Evolutionary conservation across 2,113 vertebrate genomes (phyloP).

Genomic region (Perccottus glenii): DNA sequence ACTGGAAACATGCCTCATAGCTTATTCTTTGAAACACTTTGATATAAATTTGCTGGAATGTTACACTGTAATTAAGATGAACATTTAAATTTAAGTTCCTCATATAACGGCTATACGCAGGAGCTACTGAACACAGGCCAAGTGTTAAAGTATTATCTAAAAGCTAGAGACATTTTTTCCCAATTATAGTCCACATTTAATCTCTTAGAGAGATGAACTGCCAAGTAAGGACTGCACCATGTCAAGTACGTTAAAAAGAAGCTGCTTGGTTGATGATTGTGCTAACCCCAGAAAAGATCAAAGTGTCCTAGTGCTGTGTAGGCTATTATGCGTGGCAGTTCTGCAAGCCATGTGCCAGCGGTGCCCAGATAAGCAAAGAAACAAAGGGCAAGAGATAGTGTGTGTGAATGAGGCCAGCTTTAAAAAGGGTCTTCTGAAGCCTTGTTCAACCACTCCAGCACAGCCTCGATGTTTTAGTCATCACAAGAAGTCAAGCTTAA

Average conservation of each 20-base stretch:
- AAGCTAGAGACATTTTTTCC: neutral
- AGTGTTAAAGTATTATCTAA: neutral
- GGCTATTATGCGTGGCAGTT: slow-evolving; percentile 34
- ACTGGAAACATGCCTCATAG: too few species aligned
- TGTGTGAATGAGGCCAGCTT: slow-evolving; percentile 48
- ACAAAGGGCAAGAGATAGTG: slow-evolving; percentile 47
- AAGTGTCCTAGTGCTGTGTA: slow-evolving; percentile 40
- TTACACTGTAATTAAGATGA: too few species aligned
- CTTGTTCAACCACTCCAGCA: slow-evolving; percentile 26
- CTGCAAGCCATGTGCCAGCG: slow-evolving; percentile 41
- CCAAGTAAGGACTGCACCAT: slow-evolving; percentile 29
- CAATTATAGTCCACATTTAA: neutral
- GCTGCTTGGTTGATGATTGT: slow-evolving; percentile 27
- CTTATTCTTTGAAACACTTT: too few species aligned
- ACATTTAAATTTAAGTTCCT: neutral
- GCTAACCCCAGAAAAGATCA: slow-evolving; percentile 46
- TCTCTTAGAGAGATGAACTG: slow-evolving; percentile 1
- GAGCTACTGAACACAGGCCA: neutral
- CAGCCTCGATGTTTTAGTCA: slow-evolving; percentile 32
- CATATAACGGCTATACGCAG: neutral
- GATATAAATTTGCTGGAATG: too few species aligned
- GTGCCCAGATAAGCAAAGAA: slow-evolving; percentile 45
- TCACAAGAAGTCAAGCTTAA: slow-evolving; percentile 36
- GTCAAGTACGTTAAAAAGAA: slow-evolving; percentile 33
- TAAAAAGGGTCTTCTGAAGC: slow-evolving; percentile 54